Conservation (phyloP, 1,140 invertebrate genomes). For the Trissolcus basalis region DNA sequence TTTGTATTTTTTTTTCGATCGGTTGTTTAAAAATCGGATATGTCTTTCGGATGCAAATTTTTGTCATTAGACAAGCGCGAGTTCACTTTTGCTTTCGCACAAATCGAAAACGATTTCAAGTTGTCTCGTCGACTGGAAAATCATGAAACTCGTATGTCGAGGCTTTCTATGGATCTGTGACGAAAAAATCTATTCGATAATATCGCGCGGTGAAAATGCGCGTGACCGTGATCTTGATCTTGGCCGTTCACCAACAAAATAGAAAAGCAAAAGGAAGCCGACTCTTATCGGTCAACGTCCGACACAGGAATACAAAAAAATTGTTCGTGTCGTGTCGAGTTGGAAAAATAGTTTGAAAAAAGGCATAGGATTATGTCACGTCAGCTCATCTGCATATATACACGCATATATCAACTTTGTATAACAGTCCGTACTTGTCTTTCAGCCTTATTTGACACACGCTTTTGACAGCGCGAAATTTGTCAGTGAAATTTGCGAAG, state of each 20-base stretch:
- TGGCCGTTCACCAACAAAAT: slow-evolving; percentile 47
- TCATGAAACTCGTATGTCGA: slow-evolving; percentile 34
- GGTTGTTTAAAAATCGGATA: too few relatives aligned
- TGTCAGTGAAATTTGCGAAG: too few relatives aligned
- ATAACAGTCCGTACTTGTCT: too few relatives aligned
- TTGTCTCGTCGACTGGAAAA: slow-evolving; percentile 27
- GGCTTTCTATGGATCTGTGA: slow-evolving; percentile 27
- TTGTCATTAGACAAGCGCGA: background rate
- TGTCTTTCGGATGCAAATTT: background rate
- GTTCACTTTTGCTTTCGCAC: slow-evolving; percentile 30
- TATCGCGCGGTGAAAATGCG: slow-evolving; percentile 43
- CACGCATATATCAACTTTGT: slow-evolving; percentile 12
- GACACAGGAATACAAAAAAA: slow-evolving; percentile 23
- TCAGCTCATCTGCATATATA: slow-evolving; percentile 35
- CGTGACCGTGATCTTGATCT: slow-evolving; percentile 59
- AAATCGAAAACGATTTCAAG: slow-evolving; percentile 27
- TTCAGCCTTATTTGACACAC: too few relatives aligned
- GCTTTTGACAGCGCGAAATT: too few relatives aligned
- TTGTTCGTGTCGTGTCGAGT: slow-evolving; percentile 8
- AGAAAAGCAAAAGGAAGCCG: slow-evolving; percentile 37
- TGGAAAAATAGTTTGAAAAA: background rate
- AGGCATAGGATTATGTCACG: slow-evolving; percentile 39
- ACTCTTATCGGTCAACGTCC: slow-evolving; percentile 44
- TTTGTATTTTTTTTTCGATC: too few relatives aligned
- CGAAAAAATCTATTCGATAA: slow-evolving; percentile 42